Base-by-base conservation (phyloP, 2,113 vertebrate species). In the Danionella cerebrum region DNA sequence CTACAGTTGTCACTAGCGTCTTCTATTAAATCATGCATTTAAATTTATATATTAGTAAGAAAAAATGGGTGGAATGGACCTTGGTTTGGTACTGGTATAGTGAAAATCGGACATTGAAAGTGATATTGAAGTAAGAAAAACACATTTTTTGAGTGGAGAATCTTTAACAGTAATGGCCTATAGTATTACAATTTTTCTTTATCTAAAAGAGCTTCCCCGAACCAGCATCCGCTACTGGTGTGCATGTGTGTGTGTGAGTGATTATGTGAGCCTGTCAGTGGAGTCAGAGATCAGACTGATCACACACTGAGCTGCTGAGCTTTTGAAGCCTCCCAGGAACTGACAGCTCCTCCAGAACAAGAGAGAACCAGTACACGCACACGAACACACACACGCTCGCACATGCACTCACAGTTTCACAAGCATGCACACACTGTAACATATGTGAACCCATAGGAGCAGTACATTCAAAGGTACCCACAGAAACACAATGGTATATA, bases 291-390 rank as follows among this genome's bases (percentile, higher is more conserved):
- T 45, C 42, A 73, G 63, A 72, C 79, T 77, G 84, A 84, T 82
- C 78, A 65, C 78, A 59, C n/a, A n/a, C n/a, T n/a, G 73, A 72
- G 81, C 83, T 86, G 83, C 84, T 86, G 85, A 80, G 81, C 77
- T 77, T 75, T 74, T 65, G 21, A 47, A 52, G 62, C 74, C 71
- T 55, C 67, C 66, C 70, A 55, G 76, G 71, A 52, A 68, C 69
- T 69, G 65, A 78, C 70, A 53, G 59, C 80, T 85, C 70, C 75
- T 76, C 80, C 78, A 69, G 80, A 51, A 76, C 79, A 73, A 79
- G 80, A 77, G 79, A 81, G 73, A 24, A 21, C 11, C 4, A 24
- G 2, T 2, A 5, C n/a, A 14, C 55, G 36, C 66, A 19, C 41
- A 54, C 53, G 39, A 41, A 47, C 19, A 58, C 35, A 13, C 31